Evolutionary conservation across 2,113 vertebrate genomes (phyloP).

Genomic region (Calyptommatus sinebrachiatus): DNA sequence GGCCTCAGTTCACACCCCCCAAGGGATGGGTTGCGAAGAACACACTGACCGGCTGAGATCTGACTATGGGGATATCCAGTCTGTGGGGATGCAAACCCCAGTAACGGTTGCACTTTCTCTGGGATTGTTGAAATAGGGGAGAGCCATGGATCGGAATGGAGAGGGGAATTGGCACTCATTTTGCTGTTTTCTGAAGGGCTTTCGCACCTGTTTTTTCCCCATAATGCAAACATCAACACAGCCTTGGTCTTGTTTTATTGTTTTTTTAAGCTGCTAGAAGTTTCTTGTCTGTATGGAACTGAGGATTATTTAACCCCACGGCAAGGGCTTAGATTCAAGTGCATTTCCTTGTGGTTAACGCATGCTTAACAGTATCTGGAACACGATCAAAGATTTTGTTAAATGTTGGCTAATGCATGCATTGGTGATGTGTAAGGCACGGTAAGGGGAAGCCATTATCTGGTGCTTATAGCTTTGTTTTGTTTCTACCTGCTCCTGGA

Average conservation of each 20-base stretch:
- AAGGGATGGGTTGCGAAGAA: no score
- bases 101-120: neutral
- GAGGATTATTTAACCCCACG: neutral
- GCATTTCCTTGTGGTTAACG: neutral
- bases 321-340: neutral
- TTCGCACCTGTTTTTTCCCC: no score
- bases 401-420: conserved; percentile 47
- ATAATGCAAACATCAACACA: no score
- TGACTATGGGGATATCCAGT: no score
- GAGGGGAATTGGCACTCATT: no score
- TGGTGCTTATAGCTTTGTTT: conserved; percentile 14
- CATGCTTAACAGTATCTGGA: conserved; percentile 38
- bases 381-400: conserved; percentile 33
- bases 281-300: conserved; percentile 6
- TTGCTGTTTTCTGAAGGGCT: no score
- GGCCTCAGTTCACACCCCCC: no score
- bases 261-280: conserved; percentile 17
- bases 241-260: no score
- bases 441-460: conserved; percentile 21
- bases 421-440: conserved; percentile 5
- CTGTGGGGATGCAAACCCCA: no score
- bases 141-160: no score
- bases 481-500: conserved; percentile 78
- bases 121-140: conserved; percentile 29
- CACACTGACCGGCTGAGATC: no score